Percentiles rank a stretch among this genome's conserved stretches.
Evolutionary conservation across 2,888 invertebrate genomes (phyloP).

Genomic region (Andrena praecox): DNA sequence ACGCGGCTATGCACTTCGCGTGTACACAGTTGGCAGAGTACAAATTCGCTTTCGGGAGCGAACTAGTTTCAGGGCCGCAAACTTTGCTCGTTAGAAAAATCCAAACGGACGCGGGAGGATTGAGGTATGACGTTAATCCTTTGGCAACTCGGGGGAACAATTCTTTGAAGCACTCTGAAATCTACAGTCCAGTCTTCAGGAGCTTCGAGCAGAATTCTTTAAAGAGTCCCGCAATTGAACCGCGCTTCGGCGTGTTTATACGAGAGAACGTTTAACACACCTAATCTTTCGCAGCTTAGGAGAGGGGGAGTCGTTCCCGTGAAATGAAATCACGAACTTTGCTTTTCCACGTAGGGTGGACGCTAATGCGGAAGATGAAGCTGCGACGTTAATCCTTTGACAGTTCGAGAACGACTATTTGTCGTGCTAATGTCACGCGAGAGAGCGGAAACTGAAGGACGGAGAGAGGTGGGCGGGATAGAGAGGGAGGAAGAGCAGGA

Average conservation of each 20-base stretch:
- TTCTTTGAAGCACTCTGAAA: too few species aligned
- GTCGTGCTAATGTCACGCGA: conserved; percentile 74
- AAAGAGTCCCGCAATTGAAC: not conserved
- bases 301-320: conserved; percentile 15
- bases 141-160: conserved; percentile 32
- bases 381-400: conserved; percentile 73
- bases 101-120: conserved; percentile 38
- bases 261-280: not conserved
- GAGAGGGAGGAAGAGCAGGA: conserved; percentile 14
- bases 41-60: conserved; percentile 22
- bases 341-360: conserved; percentile 37
- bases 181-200: too few species aligned
- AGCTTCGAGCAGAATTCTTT: too few species aligned
- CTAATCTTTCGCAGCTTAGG: not conserved
- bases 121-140: conserved; percentile 60
- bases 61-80: conserved; percentile 37
- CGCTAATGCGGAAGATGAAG: conserved; percentile 51
- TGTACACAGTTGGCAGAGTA: conserved; percentile 1
- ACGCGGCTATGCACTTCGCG: not conserved
- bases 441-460: conserved; percentile 52
- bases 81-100: conserved; percentile 58
- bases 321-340: conserved; percentile 49
- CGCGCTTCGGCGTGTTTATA: not conserved
- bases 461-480: conserved; percentile 1
- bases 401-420: conserved; percentile 72